Base-by-base conservation (phyloP, 2,888 invertebrate species). In the Tuberolachnus salignus region DNA sequence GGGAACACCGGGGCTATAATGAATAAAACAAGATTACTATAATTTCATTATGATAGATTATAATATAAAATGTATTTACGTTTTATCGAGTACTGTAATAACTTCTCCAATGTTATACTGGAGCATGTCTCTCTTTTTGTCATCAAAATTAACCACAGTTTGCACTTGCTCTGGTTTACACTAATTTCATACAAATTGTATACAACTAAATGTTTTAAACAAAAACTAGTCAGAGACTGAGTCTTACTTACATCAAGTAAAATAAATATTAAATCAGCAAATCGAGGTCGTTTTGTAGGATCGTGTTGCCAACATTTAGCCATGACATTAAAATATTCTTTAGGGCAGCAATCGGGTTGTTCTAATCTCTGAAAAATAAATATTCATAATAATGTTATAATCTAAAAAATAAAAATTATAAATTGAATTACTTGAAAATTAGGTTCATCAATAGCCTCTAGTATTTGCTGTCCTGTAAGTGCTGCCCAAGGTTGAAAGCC, bases 401-500 rank as follows among this genome's bases (percentile, higher is more conserved):
- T 19, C 57, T 14, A 44, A 21, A 1, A 59, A n/a, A 26, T 34
- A 63, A 19, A 61, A 53, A 69, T 70, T 67, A 19, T 59, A 34
- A 21, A 46, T 44, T 26, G 69, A 74, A 61, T 71, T 82, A 90
- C 90, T 87, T 92, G 93, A 85, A 90, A 94, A 85, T 94, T 92
- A 44, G 97, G 97, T 81, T 93, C 92, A 86, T 98, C 98, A 80
- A 98, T 97, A 8, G 97, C 94, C 86, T 96, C 96, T 8, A 98
- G 86, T 82, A 98, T 98, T 86, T 97, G 95, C 82, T 95, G 92
- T 0, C 95, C 95, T 0, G 95, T 96, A 72, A 95, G 88, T 0
- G 95, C 97, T 0, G 94, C 94, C 98, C 98, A 99, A 0, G 99
- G 99, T 86, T 98, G 97, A 85, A 96, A 95, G 1, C 98, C 98